A percentile compares a stretch with the other conserved stretches of the same genome.
Conservation (phyloP, 2,797 vertebrate species). For the Enteromius fasciolatus region DNA sequence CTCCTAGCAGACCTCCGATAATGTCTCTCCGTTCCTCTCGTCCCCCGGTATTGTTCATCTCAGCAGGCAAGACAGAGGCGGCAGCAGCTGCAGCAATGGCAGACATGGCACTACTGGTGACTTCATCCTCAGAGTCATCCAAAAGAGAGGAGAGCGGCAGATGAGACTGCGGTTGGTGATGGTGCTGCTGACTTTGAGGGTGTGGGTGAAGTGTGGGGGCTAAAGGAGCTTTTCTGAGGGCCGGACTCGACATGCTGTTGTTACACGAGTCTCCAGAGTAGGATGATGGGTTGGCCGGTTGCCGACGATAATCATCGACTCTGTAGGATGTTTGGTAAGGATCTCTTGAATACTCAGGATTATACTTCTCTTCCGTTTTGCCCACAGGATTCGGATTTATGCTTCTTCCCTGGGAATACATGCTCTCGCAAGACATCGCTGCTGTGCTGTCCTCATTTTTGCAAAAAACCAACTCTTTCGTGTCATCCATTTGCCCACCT, state of each 20-base stretch:
- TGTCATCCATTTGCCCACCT: conserved; percentile 59
- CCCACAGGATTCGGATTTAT: conserved; percentile 49
- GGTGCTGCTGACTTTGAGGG: conserved; percentile 75
- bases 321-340: conserved; percentile 77
- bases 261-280: conserved; percentile 73
- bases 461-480: conserved; percentile 55
- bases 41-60: conserved; percentile 72
- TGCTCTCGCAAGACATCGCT: conserved; percentile 57
- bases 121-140: conserved; percentile 83
- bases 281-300: conserved; percentile 67
- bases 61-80: conserved; percentile 72
- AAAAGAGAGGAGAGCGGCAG: conserved; percentile 81
- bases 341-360: conserved; percentile 75
- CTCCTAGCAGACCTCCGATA: conserved; percentile 81
- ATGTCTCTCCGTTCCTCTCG: conserved; percentile 81
- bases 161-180: conserved; percentile 73
- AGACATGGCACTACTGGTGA: conserved; percentile 83
- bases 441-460: conserved; percentile 58
- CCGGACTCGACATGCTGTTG: conserved; percentile 72
- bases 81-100: conserved; percentile 82
- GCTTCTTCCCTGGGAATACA: conserved; percentile 61
- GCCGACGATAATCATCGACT: conserved; percentile 75
- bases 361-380: conserved; percentile 72
- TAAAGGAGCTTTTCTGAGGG: conserved; percentile 81
- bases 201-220: conserved; percentile 84